Percentiles rank a stretch among this genome's conserved stretches.
Conservation (phyloP, 2,113 vertebrate genomes). For the Corythornis vintsioides region DNA sequence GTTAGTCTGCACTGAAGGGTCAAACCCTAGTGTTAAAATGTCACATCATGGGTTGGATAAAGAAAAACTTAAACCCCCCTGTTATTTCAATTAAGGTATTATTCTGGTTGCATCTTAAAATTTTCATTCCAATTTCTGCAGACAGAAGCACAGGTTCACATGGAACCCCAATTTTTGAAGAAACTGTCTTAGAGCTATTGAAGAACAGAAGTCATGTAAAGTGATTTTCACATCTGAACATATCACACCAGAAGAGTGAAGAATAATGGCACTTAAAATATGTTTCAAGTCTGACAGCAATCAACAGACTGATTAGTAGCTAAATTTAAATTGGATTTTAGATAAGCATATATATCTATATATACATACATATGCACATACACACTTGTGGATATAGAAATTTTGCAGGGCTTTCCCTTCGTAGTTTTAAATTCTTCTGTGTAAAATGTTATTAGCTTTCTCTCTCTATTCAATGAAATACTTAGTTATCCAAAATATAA, state of each 20-base stretch:
- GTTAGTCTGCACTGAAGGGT: not conserved
- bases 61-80: not conserved
- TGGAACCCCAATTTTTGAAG: not conserved
- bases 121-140: not conserved
- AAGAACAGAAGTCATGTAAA: slow-evolving; percentile 55
- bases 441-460: not conserved
- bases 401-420: not conserved
- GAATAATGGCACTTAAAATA: slow-evolving; percentile 51
- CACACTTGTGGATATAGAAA: not conserved
- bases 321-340: slow-evolving; percentile 26
- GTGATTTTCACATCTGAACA: slow-evolving; percentile 51
- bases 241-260: slow-evolving; percentile 58
- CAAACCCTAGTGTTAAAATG: not conserved
- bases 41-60: not conserved
- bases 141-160: not conserved
- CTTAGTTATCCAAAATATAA: not conserved
- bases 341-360: not conserved
- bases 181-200: not conserved
- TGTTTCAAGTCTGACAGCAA: slow-evolving; percentile 17
- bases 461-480: not conserved
- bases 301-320: slow-evolving; percentile 3
- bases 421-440: not conserved
- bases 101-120: rapidly evolving
- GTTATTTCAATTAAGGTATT: not conserved
- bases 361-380: not conserved